phyloP scores from a whole-genome alignment of 2,797 vertebrate genomes.

The Xerus rutilus region DNA sequence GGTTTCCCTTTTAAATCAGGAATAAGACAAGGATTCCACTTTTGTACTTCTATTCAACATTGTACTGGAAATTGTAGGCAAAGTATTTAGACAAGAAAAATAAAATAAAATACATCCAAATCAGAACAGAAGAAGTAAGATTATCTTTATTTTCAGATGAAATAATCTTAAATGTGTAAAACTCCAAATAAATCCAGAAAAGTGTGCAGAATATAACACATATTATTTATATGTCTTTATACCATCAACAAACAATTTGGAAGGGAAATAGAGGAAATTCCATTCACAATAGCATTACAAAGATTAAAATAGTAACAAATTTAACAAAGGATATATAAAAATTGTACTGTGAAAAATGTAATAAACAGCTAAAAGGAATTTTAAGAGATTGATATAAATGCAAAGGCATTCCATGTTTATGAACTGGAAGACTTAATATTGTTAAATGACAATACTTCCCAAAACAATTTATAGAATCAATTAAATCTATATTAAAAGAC shows the following conservation, averaged over 20 bases:
- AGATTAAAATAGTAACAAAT: constrained; percentile 11
- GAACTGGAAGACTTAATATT: not conserved
- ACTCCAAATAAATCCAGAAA: not conserved
- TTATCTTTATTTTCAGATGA: not conserved
- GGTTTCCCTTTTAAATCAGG: not conserved
- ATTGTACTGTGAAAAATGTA: not conserved
- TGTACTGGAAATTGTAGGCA: not conserved
- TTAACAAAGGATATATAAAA: not conserved
- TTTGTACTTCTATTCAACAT: not conserved
- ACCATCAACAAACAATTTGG: not conserved
- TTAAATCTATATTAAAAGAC: not conserved
- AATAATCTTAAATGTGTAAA: not conserved
- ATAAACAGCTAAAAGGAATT: not conserved
- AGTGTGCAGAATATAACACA: not conserved
- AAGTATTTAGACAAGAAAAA: not conserved
- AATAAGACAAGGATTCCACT: not conserved
- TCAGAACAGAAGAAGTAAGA: not conserved
- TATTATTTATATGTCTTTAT: not conserved
- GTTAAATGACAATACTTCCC: not conserved
- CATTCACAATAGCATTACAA: not conserved
- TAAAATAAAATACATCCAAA: not conserved
- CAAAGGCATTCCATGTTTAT: not conserved
- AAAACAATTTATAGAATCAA: not conserved
- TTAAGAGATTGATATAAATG: not conserved
- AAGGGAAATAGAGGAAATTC: not conserved